These are phyloP conservation scores for Lycodopsis pacificus DNA, from an alignment of 2,797 vertebrate species.

Conservation along the genomic window DNA sequence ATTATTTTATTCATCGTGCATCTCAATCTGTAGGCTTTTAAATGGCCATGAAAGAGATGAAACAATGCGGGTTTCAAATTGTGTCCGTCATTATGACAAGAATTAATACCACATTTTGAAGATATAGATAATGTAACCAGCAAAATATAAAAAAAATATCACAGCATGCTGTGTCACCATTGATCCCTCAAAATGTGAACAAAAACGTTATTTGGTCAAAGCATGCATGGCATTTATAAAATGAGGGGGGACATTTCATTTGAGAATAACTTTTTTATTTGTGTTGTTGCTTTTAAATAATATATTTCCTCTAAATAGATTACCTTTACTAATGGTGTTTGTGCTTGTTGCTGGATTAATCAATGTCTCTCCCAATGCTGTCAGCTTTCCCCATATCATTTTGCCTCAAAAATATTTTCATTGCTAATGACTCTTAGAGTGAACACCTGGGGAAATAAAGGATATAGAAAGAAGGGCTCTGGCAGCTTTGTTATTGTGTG, in stretches of 20 bases:
- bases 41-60: not conserved
- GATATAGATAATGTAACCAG: not conserved
- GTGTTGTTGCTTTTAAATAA: not conserved
- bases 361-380: slow-evolving; percentile 27
- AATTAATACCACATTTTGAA: not conserved
- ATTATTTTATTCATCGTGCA: not conserved
- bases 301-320: slow-evolving; percentile 23
- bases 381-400: slow-evolving; percentile 18
- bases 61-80: not conserved
- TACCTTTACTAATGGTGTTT: slow-evolving; percentile 30
- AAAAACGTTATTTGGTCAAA: slow-evolving; percentile 6
- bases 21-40: not conserved
- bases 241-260: slow-evolving; percentile 3
- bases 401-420: slow-evolving; percentile 37
- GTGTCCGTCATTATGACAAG: not conserved
- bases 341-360: slow-evolving; percentile 26
- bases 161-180: not conserved
- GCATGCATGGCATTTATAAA: slow-evolving; percentile 20
- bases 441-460: slow-evolving; percentile 50
- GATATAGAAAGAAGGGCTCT: slow-evolving; percentile 31
- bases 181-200: not conserved
- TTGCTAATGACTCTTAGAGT: slow-evolving; percentile 38
- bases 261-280: slow-evolving; percentile 1
- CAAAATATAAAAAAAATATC: not conserved
- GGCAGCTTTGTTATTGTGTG: slow-evolving; percentile 40